phyloP scores from a whole-genome alignment of 1,140 invertebrate species.

The Thereuonema tuberculata region DNA sequence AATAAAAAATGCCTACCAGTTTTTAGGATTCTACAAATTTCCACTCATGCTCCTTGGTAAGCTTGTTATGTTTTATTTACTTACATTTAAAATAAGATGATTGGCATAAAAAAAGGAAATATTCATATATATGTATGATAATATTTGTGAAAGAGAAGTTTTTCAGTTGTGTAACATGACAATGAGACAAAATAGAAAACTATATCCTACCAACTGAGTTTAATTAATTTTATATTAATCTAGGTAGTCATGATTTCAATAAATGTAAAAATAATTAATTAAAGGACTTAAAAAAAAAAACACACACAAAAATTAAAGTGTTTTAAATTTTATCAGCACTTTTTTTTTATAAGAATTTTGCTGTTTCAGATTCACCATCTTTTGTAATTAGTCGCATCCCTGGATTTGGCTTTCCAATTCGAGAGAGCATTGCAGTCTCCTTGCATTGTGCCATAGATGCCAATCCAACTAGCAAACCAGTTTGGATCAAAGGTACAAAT shows the following conservation, averaged over 20 bases:
- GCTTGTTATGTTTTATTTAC: too few relatives aligned
- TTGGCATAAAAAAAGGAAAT: too few relatives aligned
- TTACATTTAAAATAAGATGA: too few relatives aligned
- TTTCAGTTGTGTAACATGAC: too few relatives aligned
- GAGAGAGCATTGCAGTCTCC: constrained; percentile 68
- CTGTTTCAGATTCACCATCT: constrained; percentile 60
- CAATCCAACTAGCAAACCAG: constrained; percentile 68
- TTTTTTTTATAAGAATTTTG: constrained; percentile 17
- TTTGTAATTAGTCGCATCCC: constrained; percentile 78
- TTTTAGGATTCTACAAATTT: too few relatives aligned
- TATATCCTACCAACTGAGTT: too few relatives aligned
- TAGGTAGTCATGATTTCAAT: not conserved
- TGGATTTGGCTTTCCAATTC: constrained; percentile 69
- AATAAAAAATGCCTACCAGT: too few relatives aligned
- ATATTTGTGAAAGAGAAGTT: too few relatives aligned
- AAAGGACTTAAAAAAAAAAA: not conserved
- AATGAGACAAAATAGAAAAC: too few relatives aligned
- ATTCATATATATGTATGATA: too few relatives aligned
- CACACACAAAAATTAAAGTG: not conserved
- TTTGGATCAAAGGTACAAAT: constrained; percentile 59
- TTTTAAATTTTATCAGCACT: constrained; percentile 1
- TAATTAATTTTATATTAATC: not conserved
- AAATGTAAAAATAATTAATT: not conserved
- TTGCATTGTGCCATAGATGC: constrained; percentile 80
- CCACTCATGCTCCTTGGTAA: too few relatives aligned